A percentile compares a stretch with the other conserved stretches of the same genome.
phyloP scores from a whole-genome alignment of 2,113 vertebrate species.

The Holacanthus passer region DNA sequence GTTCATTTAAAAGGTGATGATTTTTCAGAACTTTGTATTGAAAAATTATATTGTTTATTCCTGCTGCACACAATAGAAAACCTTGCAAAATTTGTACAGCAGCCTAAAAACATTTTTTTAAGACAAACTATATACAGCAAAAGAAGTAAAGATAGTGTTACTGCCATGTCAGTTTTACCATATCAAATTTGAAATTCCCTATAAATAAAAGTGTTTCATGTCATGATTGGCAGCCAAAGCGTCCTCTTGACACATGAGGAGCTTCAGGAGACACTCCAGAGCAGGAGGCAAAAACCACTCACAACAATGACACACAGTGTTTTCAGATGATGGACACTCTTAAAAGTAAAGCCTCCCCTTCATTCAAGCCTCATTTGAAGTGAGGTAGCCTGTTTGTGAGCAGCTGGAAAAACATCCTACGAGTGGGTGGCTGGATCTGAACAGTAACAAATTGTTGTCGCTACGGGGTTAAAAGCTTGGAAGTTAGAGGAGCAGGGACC shows the following conservation, averaged over 20 bases:
- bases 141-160: neutral
- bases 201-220: conserved; percentile 28
- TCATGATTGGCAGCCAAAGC: conserved; percentile 15
- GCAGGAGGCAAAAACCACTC: conserved; percentile 2
- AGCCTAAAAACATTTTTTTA: neutral
- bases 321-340: conserved; percentile 38
- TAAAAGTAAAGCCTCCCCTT: conserved; percentile 32
- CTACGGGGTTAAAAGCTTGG: conserved; percentile 54
- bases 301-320: conserved; percentile 52
- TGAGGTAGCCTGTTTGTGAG: conserved; percentile 73
- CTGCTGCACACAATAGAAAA: neutral
- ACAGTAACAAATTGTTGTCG: conserved; percentile 77
- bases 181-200: neutral
- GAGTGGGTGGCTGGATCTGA: conserved; percentile 72
- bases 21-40: neutral
- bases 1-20: neutral
- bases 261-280: conserved; percentile 33
- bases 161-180: conserved; percentile 2
- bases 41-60: neutral
- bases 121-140: neutral
- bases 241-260: neutral
- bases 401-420: conserved; percentile 80
- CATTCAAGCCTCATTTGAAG: conserved; percentile 56
- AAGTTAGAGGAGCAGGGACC: conserved; percentile 51
- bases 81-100: neutral